Evolutionary conservation across 2,797 vertebrate genomes (phyloP), one percentile per base, ranked within the genome.

Genomic region (Periophthalmus magnuspinnatus): DNA sequence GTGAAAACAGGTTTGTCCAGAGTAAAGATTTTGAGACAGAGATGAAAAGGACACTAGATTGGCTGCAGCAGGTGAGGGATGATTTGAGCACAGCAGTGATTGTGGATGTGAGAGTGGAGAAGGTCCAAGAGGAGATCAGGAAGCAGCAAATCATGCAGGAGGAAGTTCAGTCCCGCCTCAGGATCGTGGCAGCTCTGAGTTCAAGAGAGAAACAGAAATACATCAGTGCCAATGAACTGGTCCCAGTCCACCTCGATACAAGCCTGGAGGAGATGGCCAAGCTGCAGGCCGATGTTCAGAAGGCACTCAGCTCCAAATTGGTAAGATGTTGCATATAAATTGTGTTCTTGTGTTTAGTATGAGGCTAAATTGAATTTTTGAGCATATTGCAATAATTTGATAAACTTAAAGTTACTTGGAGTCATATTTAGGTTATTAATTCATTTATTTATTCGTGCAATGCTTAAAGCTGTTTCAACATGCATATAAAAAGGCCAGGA

Each of bases 131-230:
- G 86, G 97, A 98, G 90, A 97, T 99, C 81, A 81, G 97, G 55
- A 98, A 96, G 84, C 94, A 95, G 86, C 97, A 99, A 67, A 97
- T 98, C 79, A 95, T 97, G 75, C 97, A 98, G 83, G 97, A 99
- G 64, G 97, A 99, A 89, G 95, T 98, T 0, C 96, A 96, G 81
- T 99, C 97, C 1, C 94, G 95, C 70, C 89, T 99, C 74, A 94
- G 97, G 73, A 97, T 99, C 61, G 95, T 98, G 89, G 95, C 93
- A 4, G 97, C 97, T 0, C 86, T 99, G n/a, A 96, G 96, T 66
- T 92, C 84, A 87, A 94, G 94, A 81, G 97, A 98, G 84, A 96
- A 96, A 47, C 95, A 97, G 67, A 93, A 93, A 61, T 97, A 95
- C 33, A 87, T 85, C 24, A 95, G 91, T 56, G 97, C 95, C 55